Percentiles rank a stretch among this genome's conserved stretches.
Evolutionary conservation across 2,113 vertebrate species (phyloP).

Genomic region (Neotragus moschatus): DNA sequence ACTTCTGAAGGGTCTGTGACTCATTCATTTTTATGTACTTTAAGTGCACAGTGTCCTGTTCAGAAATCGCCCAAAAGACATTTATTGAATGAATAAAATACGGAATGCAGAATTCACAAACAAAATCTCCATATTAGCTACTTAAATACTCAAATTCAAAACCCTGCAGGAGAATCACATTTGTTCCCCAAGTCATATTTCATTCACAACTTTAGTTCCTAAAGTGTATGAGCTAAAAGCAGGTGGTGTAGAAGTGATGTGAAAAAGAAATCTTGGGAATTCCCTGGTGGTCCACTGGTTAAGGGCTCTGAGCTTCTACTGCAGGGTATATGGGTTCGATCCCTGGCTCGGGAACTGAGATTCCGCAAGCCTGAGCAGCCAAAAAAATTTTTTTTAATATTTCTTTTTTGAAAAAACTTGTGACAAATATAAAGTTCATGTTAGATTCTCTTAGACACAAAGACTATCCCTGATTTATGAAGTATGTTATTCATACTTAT

Average conservation of each 20-base stretch:
- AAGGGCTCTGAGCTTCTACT: background rate
- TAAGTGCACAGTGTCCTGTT: background rate
- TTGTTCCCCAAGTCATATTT: background rate
- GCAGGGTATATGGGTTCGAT: background rate
- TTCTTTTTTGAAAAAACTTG: constrained; percentile 7
- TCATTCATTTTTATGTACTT: background rate
- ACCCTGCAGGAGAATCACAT: background rate
- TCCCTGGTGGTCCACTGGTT: background rate
- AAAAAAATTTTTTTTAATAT: background rate
- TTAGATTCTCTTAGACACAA: background rate
- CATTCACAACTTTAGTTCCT: background rate
- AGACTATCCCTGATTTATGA: background rate
- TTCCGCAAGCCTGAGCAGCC: background rate
- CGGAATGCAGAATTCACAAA: background rate
- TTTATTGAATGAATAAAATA: background rate
- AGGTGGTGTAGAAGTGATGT: background rate
- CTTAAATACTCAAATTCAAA: constrained; percentile 22
- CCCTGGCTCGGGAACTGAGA: background rate
- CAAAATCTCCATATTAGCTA: background rate
- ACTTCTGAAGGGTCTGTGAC: background rate
- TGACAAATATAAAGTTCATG: background rate
- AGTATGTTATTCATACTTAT: background rate
- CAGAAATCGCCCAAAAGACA: background rate
- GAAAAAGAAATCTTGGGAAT: background rate
- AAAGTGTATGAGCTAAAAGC: background rate